These are phyloP conservation scores for Amiota minor DNA, from an alignment of 2,888 invertebrate genomes.

Conservation along the genomic window DNA sequence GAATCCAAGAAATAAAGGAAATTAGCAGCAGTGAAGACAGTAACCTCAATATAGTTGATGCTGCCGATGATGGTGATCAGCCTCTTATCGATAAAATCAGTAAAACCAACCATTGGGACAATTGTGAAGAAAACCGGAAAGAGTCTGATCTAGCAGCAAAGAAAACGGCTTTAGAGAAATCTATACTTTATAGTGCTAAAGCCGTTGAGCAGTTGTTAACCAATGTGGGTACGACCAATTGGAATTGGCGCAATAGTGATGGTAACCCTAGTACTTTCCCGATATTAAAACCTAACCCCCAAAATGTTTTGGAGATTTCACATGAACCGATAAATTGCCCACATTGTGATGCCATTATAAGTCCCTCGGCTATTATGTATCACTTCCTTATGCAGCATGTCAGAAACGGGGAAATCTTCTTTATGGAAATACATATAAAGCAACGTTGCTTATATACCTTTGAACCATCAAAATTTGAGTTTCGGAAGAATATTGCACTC, in stretches of 20 bases:
- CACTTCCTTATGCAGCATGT: slow-evolving; percentile 18
- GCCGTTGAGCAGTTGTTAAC: not conserved
- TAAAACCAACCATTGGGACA: not conserved
- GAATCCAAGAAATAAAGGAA: not conserved
- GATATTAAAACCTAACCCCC: not conserved
- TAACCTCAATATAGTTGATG: not conserved
- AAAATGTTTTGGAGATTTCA: not conserved
- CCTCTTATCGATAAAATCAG: too few relatives aligned
- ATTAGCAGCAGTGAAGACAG: not conserved
- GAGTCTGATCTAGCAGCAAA: not conserved
- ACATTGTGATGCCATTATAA: not conserved
- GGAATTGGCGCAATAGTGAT: slow-evolving; percentile 4
- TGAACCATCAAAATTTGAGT: not conserved
- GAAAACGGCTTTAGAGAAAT: not conserved
- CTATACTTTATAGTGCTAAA: not conserved
- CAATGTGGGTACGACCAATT: not conserved
- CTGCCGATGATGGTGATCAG: not conserved
- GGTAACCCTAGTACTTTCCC: not conserved
- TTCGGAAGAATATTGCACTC: not conserved
- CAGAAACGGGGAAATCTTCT: not conserved
- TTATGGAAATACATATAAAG: slow-evolving; percentile 1
- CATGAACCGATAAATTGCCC: slow-evolving; percentile 6
- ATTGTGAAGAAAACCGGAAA: not conserved
- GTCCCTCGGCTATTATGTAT: not conserved
- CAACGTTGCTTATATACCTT: slow-evolving; percentile 16